Percentiles rank a stretch among this genome's conserved stretches.
phyloP scores from a whole-genome alignment of 2,888 invertebrate species.

The Margaritifera margaritifera region DNA sequence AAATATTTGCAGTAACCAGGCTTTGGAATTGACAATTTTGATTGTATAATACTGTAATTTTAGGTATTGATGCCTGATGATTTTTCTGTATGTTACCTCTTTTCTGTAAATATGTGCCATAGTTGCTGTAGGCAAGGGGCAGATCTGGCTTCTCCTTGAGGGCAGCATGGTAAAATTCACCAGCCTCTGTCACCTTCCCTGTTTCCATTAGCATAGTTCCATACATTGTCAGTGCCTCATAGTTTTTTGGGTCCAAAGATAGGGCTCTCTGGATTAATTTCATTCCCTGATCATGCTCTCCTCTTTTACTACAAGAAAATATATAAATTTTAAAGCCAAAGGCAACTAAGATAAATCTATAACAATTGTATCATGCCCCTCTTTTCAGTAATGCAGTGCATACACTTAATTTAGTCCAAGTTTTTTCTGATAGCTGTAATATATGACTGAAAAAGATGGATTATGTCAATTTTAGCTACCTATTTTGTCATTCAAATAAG shows the following conservation, averaged over 20 bases:
- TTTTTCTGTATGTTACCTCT: slow-evolving; percentile 51
- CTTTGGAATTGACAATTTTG: too few relatives aligned
- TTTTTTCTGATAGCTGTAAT: too few relatives aligned
- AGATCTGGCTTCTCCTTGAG: slow-evolving; percentile 49
- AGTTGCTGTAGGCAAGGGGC: slow-evolving; percentile 63
- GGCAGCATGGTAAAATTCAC: slow-evolving; percentile 34
- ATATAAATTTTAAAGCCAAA: too few relatives aligned
- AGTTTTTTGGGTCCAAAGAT: slow-evolving; percentile 38
- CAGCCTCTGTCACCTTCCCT: slow-evolving; percentile 39
- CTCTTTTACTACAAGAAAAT: slow-evolving; percentile 71
- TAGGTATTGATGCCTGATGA: neutral
- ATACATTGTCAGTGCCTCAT: slow-evolving; percentile 44
- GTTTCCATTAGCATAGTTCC: slow-evolving; percentile 39
- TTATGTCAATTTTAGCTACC: too few relatives aligned
- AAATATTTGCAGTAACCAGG: too few relatives aligned
- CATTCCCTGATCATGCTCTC: slow-evolving; percentile 82
- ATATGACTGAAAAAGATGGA: too few relatives aligned
- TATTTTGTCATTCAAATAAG: too few relatives aligned
- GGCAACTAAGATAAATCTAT: too few relatives aligned
- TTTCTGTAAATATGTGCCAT: slow-evolving; percentile 66
- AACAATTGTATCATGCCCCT: too few relatives aligned
- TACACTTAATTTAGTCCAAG: too few relatives aligned
- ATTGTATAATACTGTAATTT: too few relatives aligned
- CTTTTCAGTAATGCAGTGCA: too few relatives aligned
- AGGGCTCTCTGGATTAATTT: slow-evolving; percentile 81